Evolutionary conservation across 2,113 vertebrate genomes (phyloP), one percentile per base, ranked within the genome.

Genomic region (Thamnaconus septentrionalis): DNA sequence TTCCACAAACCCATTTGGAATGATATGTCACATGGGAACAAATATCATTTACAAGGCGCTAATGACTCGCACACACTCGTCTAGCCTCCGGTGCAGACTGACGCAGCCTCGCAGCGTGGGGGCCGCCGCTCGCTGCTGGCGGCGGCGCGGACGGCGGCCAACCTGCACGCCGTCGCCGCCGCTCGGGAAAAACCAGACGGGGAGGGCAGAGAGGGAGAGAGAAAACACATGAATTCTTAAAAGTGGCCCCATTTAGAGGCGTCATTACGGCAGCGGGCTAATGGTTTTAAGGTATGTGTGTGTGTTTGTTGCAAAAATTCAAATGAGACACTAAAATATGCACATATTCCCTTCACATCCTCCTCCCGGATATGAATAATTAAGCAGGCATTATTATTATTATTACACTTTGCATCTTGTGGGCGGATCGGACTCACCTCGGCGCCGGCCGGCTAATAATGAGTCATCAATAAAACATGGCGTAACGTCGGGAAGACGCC

Each of bases 41-140:
- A 97, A 96, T 96, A 98, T 96, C 94, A 97, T 97, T 98, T 97
- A 96, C 94, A 96, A 96, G 95, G 93, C 93, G 91, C 94, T 98
- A 97, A 97, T 96, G 95, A 97, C 95, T 94, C 94, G 93, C 94
- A 96, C 98, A 96, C 94, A 95, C 87, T 93, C 90, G 88, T 93
- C 90, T 94, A 91, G 94, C 96, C 93, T 93, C 93, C 92, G 94
- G 96, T 93, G 93, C 87, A 87, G 91, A 91, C 86, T 90, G 91
- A 83, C 69, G 89, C 90, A 87, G 89, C 85, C 88, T 87, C 91
- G 86, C 94, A 93, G 92, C 91, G 89, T 91, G 92, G 87, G 92
- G 92, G 90, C 92, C 87, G 87, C 92, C 93, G 93, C 91, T 77
- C 69, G 81, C 75, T 78, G 85, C 93, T 89, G 89, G 18, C 88